Conservation (phyloP, 2,888 invertebrate species). For the Thera obeliscata region DNA sequence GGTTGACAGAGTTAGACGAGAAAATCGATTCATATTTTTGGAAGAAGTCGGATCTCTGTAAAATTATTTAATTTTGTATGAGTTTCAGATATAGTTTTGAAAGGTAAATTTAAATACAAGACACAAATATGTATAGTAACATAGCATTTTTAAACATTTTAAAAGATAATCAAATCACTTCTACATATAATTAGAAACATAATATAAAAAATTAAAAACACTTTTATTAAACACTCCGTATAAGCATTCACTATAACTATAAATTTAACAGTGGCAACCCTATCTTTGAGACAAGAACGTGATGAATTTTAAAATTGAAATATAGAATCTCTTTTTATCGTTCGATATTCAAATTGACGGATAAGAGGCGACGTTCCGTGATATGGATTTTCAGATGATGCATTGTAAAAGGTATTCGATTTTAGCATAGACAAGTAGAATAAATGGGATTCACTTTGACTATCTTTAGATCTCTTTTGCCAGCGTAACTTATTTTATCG, state of each 20-base stretch:
- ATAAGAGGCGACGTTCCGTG: slow-evolving; percentile 49
- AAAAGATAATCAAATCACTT: too few relatives aligned
- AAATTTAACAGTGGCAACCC: slow-evolving; percentile 9
- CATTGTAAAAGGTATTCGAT: slow-evolving; percentile 10
- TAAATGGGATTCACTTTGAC: not conserved
- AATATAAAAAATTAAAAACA: too few relatives aligned
- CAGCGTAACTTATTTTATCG: not conserved
- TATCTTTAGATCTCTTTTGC: not conserved
- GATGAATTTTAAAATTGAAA: slow-evolving; percentile 71
- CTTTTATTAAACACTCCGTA: too few relatives aligned
- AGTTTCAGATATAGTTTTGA: not conserved
- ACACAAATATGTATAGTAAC: too few relatives aligned
- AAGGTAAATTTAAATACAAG: too few relatives aligned
- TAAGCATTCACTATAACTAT: too few relatives aligned
- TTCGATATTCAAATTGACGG: slow-evolving; percentile 68
- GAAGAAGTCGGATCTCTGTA: not conserved
- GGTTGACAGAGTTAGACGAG: slow-evolving; percentile 12
- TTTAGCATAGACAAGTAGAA: slow-evolving; percentile 2
- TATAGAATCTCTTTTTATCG: slow-evolving; percentile 56
- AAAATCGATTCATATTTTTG: slow-evolving; percentile 1
- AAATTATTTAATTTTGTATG: not conserved
- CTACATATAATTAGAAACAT: too few relatives aligned
- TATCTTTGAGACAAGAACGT: slow-evolving; percentile 44
- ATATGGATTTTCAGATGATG: slow-evolving; percentile 26
- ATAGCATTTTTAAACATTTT: too few relatives aligned